Percentiles rank a stretch among this genome's conserved stretches.
These are phyloP conservation scores for Tenrec ecaudatus DNA, from an alignment of 2,113 vertebrate genomes.

Conservation along the genomic window DNA sequence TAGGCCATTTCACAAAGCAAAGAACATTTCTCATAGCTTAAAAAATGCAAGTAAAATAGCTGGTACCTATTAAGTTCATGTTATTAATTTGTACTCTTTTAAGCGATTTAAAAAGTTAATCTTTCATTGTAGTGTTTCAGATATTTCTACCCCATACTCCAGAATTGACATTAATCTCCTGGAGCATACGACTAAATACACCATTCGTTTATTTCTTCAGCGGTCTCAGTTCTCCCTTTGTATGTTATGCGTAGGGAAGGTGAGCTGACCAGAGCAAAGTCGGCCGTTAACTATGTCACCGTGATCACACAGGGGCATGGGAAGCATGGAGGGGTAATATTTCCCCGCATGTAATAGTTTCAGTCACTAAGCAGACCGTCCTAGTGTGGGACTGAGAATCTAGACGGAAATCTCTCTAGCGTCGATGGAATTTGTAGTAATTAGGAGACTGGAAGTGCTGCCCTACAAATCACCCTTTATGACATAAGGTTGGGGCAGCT, in stretches of 20 bases:
- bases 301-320: neutral
- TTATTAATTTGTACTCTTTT: conserved; percentile 63
- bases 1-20: conserved; percentile 57
- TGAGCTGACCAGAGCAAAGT: neutral
- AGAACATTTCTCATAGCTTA: conserved; percentile 15
- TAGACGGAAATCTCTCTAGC: neutral
- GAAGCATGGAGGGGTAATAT: conserved; percentile 3
- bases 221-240: conserved; percentile 29
- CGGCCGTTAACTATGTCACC: neutral
- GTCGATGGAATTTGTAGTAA: conserved; percentile 16
- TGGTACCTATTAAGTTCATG: conserved; percentile 38
- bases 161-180: conserved; percentile 40
- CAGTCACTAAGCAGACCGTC: neutral
- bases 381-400: conserved; percentile 3
- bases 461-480: conserved; percentile 38
- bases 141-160: neutral
- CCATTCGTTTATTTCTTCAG: conserved; percentile 16
- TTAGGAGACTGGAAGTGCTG: conserved; percentile 9
- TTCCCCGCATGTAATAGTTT: conserved; percentile 6
- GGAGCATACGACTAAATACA: conserved; percentile 9
- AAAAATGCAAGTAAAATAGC: conserved; percentile 52
- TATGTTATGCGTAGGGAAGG: neutral
- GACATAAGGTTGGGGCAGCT: neutral
- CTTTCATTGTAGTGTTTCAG: neutral
- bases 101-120: conserved; percentile 33